Percentiles rank a stretch among this genome's conserved stretches.
Conservation (phyloP, 2,888 invertebrate genomes). For the Eumacrocentrus americanus region DNA sequence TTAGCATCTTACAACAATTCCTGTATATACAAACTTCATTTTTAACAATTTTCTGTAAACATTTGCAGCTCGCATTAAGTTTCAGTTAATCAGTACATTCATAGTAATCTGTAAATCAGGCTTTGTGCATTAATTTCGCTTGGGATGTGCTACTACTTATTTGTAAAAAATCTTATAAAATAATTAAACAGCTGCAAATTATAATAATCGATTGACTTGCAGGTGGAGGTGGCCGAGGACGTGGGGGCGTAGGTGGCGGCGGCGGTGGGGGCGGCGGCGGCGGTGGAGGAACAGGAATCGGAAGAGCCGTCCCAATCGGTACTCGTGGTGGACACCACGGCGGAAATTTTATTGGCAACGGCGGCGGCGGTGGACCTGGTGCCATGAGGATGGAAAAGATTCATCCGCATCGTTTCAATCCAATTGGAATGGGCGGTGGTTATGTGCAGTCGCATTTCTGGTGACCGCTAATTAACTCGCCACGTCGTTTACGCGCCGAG, state of each 20-base stretch:
- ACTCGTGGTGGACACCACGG: conserved; percentile 55
- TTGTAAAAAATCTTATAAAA: conserved; percentile 1
- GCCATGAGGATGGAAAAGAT: conserved; percentile 61
- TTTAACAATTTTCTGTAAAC: too few relatives aligned
- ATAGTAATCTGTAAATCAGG: neutral
- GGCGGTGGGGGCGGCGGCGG: conserved; percentile 37
- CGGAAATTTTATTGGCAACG: conserved; percentile 49
- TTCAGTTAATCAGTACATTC: neutral
- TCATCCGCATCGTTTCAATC: conserved; percentile 59
- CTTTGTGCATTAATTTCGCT: conserved; percentile 6
- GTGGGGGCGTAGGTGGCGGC: conserved; percentile 36
- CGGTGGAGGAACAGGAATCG: conserved; percentile 42
- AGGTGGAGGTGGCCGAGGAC: conserved; percentile 47
- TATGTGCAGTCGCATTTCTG: conserved; percentile 60
- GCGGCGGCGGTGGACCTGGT: conserved; percentile 52
- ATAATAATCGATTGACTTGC: conserved; percentile 37
- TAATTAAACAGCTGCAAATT: conserved; percentile 1
- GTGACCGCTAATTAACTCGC: conserved; percentile 45
- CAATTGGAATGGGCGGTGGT: conserved; percentile 58
- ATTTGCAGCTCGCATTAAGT: conserved; percentile 13
- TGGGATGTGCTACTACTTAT: neutral
- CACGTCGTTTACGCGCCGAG: conserved; percentile 20
- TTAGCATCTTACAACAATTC: conserved; percentile 20
- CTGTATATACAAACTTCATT: conserved; percentile 1
- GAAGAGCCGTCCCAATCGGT: conserved; percentile 52